Conservation (phyloP, 2,888 invertebrate genomes). For the Andrena hattorfiana region DNA sequence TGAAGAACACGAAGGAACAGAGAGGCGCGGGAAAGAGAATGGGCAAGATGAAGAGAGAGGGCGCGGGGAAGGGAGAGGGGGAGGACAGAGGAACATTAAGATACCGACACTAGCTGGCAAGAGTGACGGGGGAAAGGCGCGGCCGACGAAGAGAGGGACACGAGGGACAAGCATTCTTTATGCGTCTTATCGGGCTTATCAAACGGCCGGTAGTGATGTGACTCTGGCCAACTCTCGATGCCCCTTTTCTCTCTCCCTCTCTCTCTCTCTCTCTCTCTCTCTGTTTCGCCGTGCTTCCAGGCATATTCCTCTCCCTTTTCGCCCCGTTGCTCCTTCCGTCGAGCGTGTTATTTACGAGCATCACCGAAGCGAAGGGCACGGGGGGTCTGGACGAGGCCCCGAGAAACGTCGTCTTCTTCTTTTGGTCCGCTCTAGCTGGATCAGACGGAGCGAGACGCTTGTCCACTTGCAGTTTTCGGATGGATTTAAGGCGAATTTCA, state of each 20-base stretch:
- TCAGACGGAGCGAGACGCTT: background rate
- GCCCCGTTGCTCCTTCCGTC: conserved; percentile 30
- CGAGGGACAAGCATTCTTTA: conserved; percentile 81
- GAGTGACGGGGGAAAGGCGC: conserved; percentile 64
- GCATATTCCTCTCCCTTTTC: conserved; percentile 34
- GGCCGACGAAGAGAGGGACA: conserved; percentile 67
- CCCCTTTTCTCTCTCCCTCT: conserved; percentile 22
- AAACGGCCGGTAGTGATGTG: conserved; percentile 79
- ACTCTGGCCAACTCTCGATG: conserved; percentile 61
- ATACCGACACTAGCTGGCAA: conserved; percentile 78
- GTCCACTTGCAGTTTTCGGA: conserved; percentile 5
- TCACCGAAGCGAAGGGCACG: conserved; percentile 41
- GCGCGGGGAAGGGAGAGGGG: conserved; percentile 25
- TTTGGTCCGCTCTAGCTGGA: conserved; percentile 16
- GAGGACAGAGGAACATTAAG: conserved; percentile 77
- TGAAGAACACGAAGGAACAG: conserved; percentile 38
- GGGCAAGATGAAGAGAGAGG: conserved; percentile 12
- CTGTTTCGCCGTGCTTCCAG: conserved; percentile 24
- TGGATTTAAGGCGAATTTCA: background rate
- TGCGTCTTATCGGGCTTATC: conserved; percentile 81
- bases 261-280: conserved; percentile 1
- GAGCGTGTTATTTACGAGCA: conserved; percentile 65
- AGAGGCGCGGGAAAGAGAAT: conserved; percentile 48
- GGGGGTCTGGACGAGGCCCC: conserved; percentile 52
- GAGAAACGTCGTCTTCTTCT: conserved; percentile 17